Evolutionary conservation across 2,113 vertebrate genomes (phyloP).

Genomic region (Bostrychus sinensis): DNA sequence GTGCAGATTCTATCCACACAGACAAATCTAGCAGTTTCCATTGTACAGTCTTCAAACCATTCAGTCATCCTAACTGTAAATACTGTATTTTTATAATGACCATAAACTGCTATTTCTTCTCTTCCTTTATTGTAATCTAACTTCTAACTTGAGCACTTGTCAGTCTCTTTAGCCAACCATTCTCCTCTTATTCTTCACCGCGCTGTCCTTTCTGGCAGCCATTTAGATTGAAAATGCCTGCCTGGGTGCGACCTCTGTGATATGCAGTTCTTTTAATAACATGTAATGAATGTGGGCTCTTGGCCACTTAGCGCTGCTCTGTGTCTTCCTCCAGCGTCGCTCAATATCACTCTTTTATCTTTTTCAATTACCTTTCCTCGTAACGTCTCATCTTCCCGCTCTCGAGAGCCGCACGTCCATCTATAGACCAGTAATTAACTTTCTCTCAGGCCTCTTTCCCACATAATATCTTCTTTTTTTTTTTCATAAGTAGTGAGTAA

Average conservation of each 20-base stretch:
- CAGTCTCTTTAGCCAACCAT: neutral
- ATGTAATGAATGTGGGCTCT: conserved; percentile 48
- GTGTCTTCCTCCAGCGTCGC: conserved; percentile 4
- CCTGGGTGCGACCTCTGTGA: conserved; percentile 46
- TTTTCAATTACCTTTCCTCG: conserved; percentile 40
- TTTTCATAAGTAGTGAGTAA: neutral
- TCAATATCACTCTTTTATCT: conserved; percentile 47
- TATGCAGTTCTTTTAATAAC: conserved; percentile 45
- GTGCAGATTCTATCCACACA: too few species aligned
- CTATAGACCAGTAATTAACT: conserved; percentile 41
- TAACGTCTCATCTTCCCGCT: conserved; percentile 7
- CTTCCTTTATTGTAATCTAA: neutral
- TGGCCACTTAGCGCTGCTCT: conserved; percentile 30
- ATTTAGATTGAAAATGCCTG: conserved; percentile 46
- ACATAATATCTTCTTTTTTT: neutral
- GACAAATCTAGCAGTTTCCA: too few species aligned
- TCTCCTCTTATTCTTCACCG: neutral
- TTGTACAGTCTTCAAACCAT: too few species aligned
- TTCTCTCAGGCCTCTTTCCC: conserved; percentile 11
- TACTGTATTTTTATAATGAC: too few species aligned
- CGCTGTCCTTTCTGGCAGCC: neutral
- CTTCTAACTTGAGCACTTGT: neutral
- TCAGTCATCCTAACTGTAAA: too few species aligned
- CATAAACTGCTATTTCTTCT: too few species aligned
- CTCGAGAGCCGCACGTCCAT: conserved; percentile 18